Percentiles rank a stretch among this genome's conserved stretches.
Conservation (phyloP, 1,140 invertebrate species). For the Melanaphis sacchari region DNA sequence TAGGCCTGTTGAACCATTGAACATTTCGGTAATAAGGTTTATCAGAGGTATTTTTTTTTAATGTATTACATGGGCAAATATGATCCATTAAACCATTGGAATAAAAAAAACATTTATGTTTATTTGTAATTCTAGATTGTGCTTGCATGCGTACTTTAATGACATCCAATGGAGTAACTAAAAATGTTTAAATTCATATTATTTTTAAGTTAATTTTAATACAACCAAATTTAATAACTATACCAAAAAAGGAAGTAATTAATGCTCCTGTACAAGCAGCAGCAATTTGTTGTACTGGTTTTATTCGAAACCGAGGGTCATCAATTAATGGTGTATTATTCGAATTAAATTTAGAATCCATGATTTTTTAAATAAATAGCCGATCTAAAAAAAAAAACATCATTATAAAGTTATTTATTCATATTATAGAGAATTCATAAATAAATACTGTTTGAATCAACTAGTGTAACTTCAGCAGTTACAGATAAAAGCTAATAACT, state of each 20-base stretch:
- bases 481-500: not conserved
- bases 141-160: constrained; percentile 97
- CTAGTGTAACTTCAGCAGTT: not conserved
- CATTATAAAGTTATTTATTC: not conserved
- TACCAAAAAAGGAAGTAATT: constrained; percentile 87
- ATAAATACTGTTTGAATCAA: not conserved
- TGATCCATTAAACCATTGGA: constrained; percentile 99
- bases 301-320: constrained; percentile 79
- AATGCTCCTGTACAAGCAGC: constrained; percentile 89
- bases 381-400: not conserved
- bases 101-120: constrained; percentile 87
- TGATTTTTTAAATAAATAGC: not conserved
- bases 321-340: constrained; percentile 62
- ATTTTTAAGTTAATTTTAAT: not conserved
- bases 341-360: not conserved
- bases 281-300: constrained; percentile 85
- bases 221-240: constrained; percentile 64
- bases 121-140: constrained; percentile 74
- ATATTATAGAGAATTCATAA: not conserved
- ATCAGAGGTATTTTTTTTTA: constrained; percentile 63
- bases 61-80: constrained; percentile 82
- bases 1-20: constrained; percentile 73
- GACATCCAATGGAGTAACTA: constrained; percentile 98
- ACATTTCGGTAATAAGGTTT: constrained; percentile 54
- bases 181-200: constrained; percentile 63